Base-by-base conservation (phyloP, 2,113 vertebrate genomes). In the Sterna hirundo region DNA sequence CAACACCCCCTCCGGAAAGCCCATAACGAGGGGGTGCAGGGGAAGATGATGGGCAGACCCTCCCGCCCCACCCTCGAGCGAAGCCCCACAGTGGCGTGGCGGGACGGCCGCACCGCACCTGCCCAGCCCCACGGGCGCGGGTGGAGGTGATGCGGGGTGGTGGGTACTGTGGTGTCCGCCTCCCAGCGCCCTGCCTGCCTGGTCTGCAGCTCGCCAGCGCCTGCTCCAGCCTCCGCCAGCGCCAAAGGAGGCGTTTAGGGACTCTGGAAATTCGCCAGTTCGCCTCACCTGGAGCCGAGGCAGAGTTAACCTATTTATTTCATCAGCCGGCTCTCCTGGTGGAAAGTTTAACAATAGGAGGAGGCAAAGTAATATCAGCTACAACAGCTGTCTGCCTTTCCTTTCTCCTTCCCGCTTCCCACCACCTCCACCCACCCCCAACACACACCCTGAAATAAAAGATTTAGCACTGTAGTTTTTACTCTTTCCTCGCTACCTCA, bases 271-370 rank as follows among this genome's bases (percentile, higher is more conserved):
- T 54, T 11, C 47, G 34, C 88, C 91, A 85, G 10, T 36, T 27
- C 78, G 70, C 10, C 49, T 80, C 93, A 93, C 88, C 93, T 92
- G 77, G 58, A 58, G 34, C 64, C 19, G 29, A 77, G 66, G 88
- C 79, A 84, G 69, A 90, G 81, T 85, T 51, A 75, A 91, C 94
- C 77, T 38, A 81, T 78, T 90, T 94, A 78, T 91, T 95, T 91
- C 92, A 94, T 84, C 95, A 84, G 71, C 90, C 57, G 83, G 81
- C 94, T 85, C 95, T 92, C 66, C 84, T 55, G n/a, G 72, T 49
- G 62, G 75, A 97, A 98, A 98, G 97, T 98, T 98, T 95, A 98
- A 92, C 77, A 84, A 93, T 81, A 81, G 79, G 77, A 97, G 22
- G 76, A 86, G 91, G 72, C 69, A 87, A 90, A 94, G 78, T 76